phyloP scores from a whole-genome alignment of 1,140 invertebrate species.

The Archegozetes longisetosus region DNA sequence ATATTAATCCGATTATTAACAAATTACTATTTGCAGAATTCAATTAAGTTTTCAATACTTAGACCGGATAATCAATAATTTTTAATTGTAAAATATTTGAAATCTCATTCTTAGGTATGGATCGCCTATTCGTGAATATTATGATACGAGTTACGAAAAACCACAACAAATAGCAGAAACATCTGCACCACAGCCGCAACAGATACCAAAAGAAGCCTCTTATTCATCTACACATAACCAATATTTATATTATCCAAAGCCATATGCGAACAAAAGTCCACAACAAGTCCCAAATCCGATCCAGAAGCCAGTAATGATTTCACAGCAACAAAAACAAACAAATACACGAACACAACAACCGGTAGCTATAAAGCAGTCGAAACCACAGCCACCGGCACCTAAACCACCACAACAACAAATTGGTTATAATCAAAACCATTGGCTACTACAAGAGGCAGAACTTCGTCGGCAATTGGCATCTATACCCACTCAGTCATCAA shows the following conservation, averaged over 20 bases:
- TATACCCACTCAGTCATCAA: background rate
- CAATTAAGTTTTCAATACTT: no score
- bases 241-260: constrained; percentile 12
- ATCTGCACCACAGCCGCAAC: background rate
- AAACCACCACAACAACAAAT: constrained; percentile 27
- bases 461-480: constrained; percentile 42
- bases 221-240: background rate
- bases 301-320: background rate
- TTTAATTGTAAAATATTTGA: background rate
- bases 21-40: no score
- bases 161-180: background rate
- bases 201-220: background rate
- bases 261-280: constrained; percentile 1
- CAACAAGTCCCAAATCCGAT: background rate
- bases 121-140: background rate
- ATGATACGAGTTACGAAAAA: background rate
- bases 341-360: background rate
- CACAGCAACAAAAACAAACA: background rate
- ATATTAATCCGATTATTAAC: no score
- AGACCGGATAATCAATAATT: background rate
- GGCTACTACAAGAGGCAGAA: constrained; percentile 81
- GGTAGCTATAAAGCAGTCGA: background rate
- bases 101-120: background rate
- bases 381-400: constrained; percentile 15
- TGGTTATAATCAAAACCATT: constrained; percentile 64